Base-by-base conservation (phyloP, 2,888 invertebrate species). In the Melipona beecheii region DNA sequence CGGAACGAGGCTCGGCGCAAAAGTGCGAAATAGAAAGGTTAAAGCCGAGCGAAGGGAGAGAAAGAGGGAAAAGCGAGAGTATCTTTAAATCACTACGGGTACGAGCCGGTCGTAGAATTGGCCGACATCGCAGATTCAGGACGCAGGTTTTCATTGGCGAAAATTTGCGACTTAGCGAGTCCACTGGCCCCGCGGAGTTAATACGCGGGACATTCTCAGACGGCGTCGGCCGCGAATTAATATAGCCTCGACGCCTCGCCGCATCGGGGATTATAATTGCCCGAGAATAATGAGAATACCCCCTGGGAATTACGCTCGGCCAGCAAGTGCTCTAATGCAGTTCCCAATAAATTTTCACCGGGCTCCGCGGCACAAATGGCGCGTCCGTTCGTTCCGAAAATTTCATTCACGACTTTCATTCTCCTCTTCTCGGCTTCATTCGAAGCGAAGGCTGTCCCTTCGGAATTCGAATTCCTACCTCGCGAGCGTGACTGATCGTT, bases 151-250 rank as follows among this genome's bases (percentile, higher is more conserved):
- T 86, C 82, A 85, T 88, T 69, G 84, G 84, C 71, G 82, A 83
- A 89, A 88, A 89, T 78, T 89, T 89, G 85, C 72, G 81, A 85
- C 75, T 56, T 78, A 74, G 60, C 69, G 64, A 80, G 90, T 86
- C 87, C 88, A 88, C 84, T 82, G 88, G 87, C 90, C 90, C 60
- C 87, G 13, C 21, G n/a, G 66, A 75, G 81, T 86, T 90, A 90
- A 90, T 90, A 87, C 89, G 83, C 81, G 78, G 65, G 82, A 88
- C 90, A 90, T 90, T 90, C 90, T 91, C 90, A 91, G 91, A 91
- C 91, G 87, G 87, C 91, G 90, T 88, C 90, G 89, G 88, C 73
- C 83, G 83, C 78, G 90, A 91, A 91, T 91, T 91, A 91, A 91
- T 91, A 91, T 91, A 91, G 90, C 88, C 86, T 75, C 81, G 83